A percentile compares a stretch with the other conserved stretches of the same genome.
These are phyloP conservation scores for Cebidichthys violaceus DNA, from an alignment of 2,113 vertebrate genomes.

Conservation along the genomic window DNA sequence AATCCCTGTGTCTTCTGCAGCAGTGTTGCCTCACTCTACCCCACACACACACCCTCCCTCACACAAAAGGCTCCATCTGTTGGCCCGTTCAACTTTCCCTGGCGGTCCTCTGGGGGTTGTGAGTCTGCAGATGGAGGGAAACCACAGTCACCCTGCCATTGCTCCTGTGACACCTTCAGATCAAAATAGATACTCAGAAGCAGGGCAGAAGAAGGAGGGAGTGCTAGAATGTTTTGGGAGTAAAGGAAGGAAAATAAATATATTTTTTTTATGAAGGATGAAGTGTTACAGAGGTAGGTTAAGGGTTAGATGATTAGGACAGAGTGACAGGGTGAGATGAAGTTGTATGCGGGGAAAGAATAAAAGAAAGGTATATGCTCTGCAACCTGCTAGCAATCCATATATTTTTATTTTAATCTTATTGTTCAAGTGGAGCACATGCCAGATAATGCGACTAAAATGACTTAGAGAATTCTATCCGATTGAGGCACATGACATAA, in stretches of 20 bases:
- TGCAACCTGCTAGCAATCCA: constrained; percentile 28
- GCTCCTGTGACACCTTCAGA: constrained; percentile 64
- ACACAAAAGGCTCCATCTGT: constrained; percentile 85
- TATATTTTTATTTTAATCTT: constrained; percentile 48
- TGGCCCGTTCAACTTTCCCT: constrained; percentile 77
- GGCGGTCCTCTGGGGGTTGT: constrained; percentile 55
- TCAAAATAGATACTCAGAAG: constrained; percentile 35
- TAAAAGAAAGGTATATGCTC: constrained; percentile 26
- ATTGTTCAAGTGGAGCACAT: constrained; percentile 45
- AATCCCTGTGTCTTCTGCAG: constrained; percentile 30
- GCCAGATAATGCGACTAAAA: constrained; percentile 39
- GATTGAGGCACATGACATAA: constrained; percentile 49
- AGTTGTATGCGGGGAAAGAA: constrained; percentile 28
- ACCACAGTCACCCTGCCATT: constrained; percentile 51
- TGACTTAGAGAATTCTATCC: constrained; percentile 43
- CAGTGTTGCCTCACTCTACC: constrained; percentile 39
- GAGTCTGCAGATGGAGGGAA: constrained; percentile 68
- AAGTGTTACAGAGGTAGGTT: constrained; percentile 10
- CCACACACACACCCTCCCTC: constrained; percentile 36
- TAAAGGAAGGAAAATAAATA: constrained; percentile 37
- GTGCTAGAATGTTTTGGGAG: constrained; percentile 29
- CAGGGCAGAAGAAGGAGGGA: constrained; percentile 23
- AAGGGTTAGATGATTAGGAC: constrained; percentile 31
- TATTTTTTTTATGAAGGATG: constrained; percentile 29
- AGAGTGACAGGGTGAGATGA: constrained; percentile 27